Base-by-base conservation (phyloP, 2,888 invertebrate species). In the Drosophila multiciliata region DNA sequence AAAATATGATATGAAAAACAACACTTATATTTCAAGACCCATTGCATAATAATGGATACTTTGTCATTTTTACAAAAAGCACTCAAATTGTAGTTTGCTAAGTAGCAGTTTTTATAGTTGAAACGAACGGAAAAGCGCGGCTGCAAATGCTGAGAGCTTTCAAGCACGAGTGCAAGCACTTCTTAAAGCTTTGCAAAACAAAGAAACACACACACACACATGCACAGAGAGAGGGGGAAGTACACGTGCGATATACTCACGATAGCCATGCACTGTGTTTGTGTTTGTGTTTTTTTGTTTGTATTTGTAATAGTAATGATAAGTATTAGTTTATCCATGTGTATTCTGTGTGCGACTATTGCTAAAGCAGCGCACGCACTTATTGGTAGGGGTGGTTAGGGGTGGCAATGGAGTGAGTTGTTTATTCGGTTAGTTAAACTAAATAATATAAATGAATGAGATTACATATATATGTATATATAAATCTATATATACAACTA, bases 371-470 rank as follows among this genome's bases (percentile, higher is more conserved):
- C 70, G 59, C 90, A 89, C 88, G 85, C 90, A 87, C 77, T 85
- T 75, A 73, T 69, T 63, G 65, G 35, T 29, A 9, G 50, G n/a
- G 15, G 20, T 23, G 26, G n/a, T 4, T 33, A 8, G 40, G 12
- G 2, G 53, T 29, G 29, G 23, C 32, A 29, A 45, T 20, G 59
- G 38, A 45, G n/a, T 32, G 60, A 12, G 26, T 54, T 54, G 7
- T 23, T 38, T 38, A 12, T 12, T 48, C 35, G 50, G 61, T 67
- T 74, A 84, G 82, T 81, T 87, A 85, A 85, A 82, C 82, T 86
- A 78, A 87, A 83, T 80, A 82, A 87, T 77, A 87, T 85, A 87
- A 87, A 87, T 82, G 90, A 89, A 89, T 87, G 85, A 84, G 42
- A 6, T 1, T 45, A 45, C 7, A 45, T 20, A 20, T 1, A 74